These are phyloP conservation scores for Eretmocerus hayati DNA, from an alignment of 2,888 invertebrate genomes.

Conservation along the genomic window DNA sequence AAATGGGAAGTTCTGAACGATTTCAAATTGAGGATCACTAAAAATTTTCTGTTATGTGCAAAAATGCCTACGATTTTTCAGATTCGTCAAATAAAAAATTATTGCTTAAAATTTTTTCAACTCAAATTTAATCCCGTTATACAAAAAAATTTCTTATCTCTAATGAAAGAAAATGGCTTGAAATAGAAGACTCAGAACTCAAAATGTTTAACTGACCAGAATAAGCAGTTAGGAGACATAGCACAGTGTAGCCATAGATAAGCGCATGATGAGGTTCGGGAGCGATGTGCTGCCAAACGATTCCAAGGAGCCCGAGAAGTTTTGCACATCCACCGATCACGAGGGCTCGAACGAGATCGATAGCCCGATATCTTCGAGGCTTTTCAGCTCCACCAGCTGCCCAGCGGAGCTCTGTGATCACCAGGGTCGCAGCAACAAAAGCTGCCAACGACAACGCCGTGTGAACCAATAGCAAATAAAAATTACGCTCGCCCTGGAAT, in stretches of 20 bases:
- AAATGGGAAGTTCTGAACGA: too few relatives aligned
- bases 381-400: conserved; percentile 24
- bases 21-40: too few relatives aligned
- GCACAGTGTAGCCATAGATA: conserved; percentile 58
- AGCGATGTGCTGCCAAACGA: conserved; percentile 39
- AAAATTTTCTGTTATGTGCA: too few relatives aligned
- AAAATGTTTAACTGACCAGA: conserved; percentile 51
- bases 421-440: conserved; percentile 31
- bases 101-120: too few relatives aligned
- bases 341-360: conserved; percentile 34
- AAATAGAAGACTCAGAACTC: too few relatives aligned
- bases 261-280: conserved; percentile 44
- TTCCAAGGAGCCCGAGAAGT: conserved; percentile 38
- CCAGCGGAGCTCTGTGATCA: conserved; percentile 38
- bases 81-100: too few relatives aligned
- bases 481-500: conserved; percentile 36
- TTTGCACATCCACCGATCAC: conserved; percentile 42
- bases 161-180: neutral
- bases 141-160: too few relatives aligned
- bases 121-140: too few relatives aligned
- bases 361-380: conserved; percentile 31
- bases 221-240: conserved; percentile 59
- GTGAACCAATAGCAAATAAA: conserved; percentile 37
- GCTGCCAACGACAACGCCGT: conserved; percentile 34
- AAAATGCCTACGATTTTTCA: too few relatives aligned